Evolutionary conservation across 1,140 invertebrate species (phyloP).

Genomic region (Carposina sasakii): DNA sequence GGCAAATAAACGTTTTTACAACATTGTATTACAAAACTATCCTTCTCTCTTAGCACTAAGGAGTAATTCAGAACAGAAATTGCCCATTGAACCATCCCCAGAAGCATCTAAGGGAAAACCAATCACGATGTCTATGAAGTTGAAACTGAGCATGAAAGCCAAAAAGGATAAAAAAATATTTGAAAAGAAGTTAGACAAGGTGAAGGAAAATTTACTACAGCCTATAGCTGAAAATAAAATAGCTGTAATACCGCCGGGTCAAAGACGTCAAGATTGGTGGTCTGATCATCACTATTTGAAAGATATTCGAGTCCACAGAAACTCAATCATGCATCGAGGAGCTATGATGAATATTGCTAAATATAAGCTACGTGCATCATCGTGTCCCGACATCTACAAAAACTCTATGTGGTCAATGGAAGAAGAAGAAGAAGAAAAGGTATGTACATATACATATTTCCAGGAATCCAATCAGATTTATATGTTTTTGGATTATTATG

Average conservation of each 20-base stretch:
- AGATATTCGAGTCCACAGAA: conserved; percentile 82
- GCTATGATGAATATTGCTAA: conserved; percentile 87
- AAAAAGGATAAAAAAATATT: conserved; percentile 62
- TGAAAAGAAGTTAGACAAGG: conserved; percentile 50
- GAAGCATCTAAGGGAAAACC: conserved; percentile 64
- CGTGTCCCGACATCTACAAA: conserved; percentile 91
- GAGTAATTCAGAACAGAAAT: conserved; percentile 78
- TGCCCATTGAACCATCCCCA: conserved; percentile 59
- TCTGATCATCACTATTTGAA: conserved; percentile 81
- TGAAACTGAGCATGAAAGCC: conserved; percentile 68
- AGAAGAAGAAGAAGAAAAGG: conserved; percentile 79
- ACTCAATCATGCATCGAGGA: conserved; percentile 88
- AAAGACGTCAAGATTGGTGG: conserved; percentile 66
- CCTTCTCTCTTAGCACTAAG: conserved; percentile 77
- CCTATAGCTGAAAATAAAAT: conserved; percentile 60
- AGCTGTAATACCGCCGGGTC: conserved; percentile 37
- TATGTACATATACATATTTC: too few relatives aligned
- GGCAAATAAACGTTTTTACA: conserved; percentile 78
- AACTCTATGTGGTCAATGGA: conserved; percentile 91
- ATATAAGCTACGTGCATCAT: conserved; percentile 88
- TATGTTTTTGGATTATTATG: neutral
- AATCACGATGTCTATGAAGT: conserved; percentile 76
- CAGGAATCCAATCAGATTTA: too few relatives aligned
- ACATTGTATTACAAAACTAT: conserved; percentile 82
- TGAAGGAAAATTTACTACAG: conserved; percentile 49